phyloP scores from a whole-genome alignment of 2,113 vertebrate genomes.

The Parotia lawesii region DNA sequence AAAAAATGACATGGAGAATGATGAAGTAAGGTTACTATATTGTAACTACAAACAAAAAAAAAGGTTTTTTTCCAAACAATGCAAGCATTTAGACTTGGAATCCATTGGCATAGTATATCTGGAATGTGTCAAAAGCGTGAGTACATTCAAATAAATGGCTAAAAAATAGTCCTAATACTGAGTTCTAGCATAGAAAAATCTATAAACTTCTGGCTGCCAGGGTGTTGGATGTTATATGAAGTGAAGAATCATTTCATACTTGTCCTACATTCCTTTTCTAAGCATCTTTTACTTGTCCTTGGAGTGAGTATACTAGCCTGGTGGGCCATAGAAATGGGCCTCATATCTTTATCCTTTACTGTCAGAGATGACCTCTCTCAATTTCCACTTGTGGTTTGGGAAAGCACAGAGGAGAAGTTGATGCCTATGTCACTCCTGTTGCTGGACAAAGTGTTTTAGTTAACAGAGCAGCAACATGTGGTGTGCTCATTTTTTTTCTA shows the following conservation, averaged over 20 bases:
- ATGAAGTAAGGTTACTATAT: neutral
- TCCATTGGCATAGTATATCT: neutral
- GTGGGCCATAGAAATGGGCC: neutral
- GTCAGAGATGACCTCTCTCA: neutral
- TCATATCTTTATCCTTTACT: neutral
- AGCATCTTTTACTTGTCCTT: neutral
- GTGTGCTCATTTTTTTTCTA: neutral
- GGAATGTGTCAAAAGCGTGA: neutral
- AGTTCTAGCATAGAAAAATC: neutral
- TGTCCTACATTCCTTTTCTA: neutral
- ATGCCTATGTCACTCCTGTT: neutral
- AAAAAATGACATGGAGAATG: neutral
- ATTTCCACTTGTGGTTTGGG: fast-evolving
- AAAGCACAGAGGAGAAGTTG: neutral
- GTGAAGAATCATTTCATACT: neutral
- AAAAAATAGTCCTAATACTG: neutral
- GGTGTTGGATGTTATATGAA: neutral
- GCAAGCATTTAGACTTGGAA: neutral
- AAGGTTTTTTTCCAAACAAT: neutral
- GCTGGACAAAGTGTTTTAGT: neutral
- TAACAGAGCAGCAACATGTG: neutral
- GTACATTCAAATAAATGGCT: neutral
- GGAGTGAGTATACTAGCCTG: neutral
- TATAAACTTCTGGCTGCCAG: neutral
- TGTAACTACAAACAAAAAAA: neutral